Evolutionary conservation across 1,140 invertebrate species (phyloP).

Genomic region (Pseudachorutes palmiensis): DNA sequence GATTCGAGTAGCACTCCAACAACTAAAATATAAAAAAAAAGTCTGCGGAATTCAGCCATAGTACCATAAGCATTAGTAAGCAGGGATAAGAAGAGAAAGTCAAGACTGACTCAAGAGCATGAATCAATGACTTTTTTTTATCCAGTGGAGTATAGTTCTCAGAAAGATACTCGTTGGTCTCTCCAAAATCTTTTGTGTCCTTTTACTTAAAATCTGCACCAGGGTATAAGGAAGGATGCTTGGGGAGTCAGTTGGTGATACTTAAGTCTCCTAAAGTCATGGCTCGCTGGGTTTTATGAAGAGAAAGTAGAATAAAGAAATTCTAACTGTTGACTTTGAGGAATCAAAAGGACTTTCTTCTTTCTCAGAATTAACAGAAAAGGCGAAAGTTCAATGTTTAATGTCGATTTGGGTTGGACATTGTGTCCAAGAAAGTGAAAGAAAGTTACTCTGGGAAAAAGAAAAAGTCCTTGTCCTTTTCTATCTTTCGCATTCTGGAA

Average conservation of each 20-base stretch:
- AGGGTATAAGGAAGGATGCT: not conserved
- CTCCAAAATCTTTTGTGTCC: not conserved
- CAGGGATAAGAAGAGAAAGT: not conserved
- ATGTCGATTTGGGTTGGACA: not conserved
- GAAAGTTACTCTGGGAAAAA: not conserved
- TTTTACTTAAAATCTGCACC: not conserved
- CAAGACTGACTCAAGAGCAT: not conserved
- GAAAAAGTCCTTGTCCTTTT: not conserved
- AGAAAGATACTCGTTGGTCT: not conserved
- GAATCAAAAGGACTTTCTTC: not conserved
- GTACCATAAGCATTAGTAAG: too few species aligned
- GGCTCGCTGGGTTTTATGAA: not conserved
- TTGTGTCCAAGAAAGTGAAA: not conserved
- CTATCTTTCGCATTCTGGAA: too few species aligned
- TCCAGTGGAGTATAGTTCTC: not conserved
- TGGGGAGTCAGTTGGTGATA: not conserved
- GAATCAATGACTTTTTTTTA: conserved; percentile 1
- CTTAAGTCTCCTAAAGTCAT: not conserved
- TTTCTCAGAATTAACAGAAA: not conserved
- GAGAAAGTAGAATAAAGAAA: conserved; percentile 1
- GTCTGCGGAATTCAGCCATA: too few species aligned
- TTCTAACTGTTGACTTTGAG: not conserved
- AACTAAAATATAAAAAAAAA: too few species aligned
- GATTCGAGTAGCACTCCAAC: too few species aligned
- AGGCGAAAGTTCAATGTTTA: not conserved